These are phyloP conservation scores for Elephantulus edwardii DNA, from an alignment of 2,113 vertebrate species.

Conservation along the genomic window DNA sequence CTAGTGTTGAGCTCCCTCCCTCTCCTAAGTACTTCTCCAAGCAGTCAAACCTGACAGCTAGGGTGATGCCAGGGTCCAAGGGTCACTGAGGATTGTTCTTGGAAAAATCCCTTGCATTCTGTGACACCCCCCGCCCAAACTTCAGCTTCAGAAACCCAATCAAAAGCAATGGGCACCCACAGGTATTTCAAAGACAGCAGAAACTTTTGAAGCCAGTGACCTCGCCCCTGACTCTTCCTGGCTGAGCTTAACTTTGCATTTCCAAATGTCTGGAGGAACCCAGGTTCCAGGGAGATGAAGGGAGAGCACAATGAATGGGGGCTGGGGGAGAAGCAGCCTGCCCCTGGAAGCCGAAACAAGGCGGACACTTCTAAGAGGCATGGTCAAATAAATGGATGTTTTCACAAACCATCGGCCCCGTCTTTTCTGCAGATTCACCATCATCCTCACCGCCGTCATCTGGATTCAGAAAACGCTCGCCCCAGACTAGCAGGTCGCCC, in stretches of 20 bases:
- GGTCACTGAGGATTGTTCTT: conserved; percentile 67
- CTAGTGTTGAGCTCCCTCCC: conserved; percentile 82
- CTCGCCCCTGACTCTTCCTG: not conserved
- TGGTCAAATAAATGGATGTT: conserved; percentile 38
- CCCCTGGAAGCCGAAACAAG: conserved; percentile 46
- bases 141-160: not conserved
- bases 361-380: conserved; percentile 51
- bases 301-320: not conserved
- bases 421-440: conserved; percentile 48
- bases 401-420: conserved; percentile 66
- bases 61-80: conserved; percentile 69
- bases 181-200: not conserved
- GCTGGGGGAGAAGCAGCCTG: too few species aligned
- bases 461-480: conserved; percentile 56
- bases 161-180: not conserved
- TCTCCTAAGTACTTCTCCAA: conserved; percentile 86
- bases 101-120: not conserved
- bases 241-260: conserved; percentile 33
- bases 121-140: not conserved
- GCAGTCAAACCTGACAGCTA: conserved; percentile 75
- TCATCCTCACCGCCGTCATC: not conserved
- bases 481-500: conserved; percentile 21
- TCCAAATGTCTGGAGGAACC: not conserved
- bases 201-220: conserved; percentile 14
- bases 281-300: not conserved